Base-by-base conservation (phyloP, 2,797 vertebrate genomes). In the Rhinogobio ventralis region DNA sequence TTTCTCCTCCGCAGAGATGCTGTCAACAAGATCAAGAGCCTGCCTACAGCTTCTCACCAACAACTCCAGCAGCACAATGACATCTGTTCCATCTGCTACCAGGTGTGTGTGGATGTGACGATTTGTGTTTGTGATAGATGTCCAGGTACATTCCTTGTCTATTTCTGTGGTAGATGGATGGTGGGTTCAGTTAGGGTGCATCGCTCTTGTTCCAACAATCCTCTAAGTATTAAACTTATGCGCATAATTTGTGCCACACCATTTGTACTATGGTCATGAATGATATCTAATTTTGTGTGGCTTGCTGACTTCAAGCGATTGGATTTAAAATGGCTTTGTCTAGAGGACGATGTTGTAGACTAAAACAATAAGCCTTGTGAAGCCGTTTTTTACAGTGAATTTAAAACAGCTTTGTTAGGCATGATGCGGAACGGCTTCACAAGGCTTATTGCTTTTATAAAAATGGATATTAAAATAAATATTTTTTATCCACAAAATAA, bases 71-170 rank as follows among this genome's bases (percentile, higher is more conserved):
- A 96, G 78, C 97, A 99, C 95, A 99, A 99, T 4, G 98, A 99
- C 93, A 99, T 99, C 91, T 99, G 98, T 88, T 97, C 98, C 90
- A 99, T 99, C 94, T 99, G 98, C 93, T 99, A 99, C 89, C 98
- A 99, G 97, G 98, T 99, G 78, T n/a, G 72, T 69, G n/a, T 53
- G 49, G 25, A 64, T 60, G 20, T 55, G 66, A 30, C 6, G 60
- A 64, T 30, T 7, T 57, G 69, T 81, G 79, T 82, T 23, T 42
- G 80, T 86, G 39, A 72, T 85, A 19, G 55, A 46, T 79, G 42
- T 67, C n/a, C 13, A 45, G 60, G 13, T 71, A 17, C 28, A 42
- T n/a, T 77, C 25, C 11, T 66, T 68, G 73, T 77, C 51, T 55
- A 30, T 83, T 69, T 83, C 23, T 20, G 45, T 57, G 49, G 39